Evolutionary conservation across 2,113 vertebrate genomes (phyloP).

Genomic region (Pelvicachromis taeniatus): DNA sequence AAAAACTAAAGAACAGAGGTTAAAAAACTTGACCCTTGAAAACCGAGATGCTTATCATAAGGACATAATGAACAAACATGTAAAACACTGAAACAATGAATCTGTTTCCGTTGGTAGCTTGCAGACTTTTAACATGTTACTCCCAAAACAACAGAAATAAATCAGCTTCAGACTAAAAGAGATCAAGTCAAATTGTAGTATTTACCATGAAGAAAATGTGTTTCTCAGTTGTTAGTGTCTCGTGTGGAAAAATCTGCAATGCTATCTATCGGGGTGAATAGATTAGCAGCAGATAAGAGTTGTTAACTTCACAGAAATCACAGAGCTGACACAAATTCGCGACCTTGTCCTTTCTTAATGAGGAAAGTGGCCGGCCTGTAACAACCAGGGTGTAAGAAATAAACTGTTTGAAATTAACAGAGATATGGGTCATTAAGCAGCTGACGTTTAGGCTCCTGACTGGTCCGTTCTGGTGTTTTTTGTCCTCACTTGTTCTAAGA

Average conservation of each 20-base stretch:
- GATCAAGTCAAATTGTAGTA: not conserved
- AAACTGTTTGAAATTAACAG: slow-evolving; percentile 45
- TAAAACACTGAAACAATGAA: not conserved
- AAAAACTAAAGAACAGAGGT: not conserved
- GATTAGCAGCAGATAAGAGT: not conserved
- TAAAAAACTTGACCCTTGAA: slow-evolving; percentile 11
- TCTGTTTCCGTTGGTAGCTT: not conserved
- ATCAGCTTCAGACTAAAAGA: not conserved
- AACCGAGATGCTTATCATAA: slow-evolving; percentile 32
- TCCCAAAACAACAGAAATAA: slow-evolving; percentile 2
- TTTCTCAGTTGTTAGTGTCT: slow-evolving; percentile 3
- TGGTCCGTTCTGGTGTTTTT: not conserved
- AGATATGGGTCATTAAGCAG: slow-evolving; percentile 39
- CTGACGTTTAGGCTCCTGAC: not conserved
- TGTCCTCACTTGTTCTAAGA: not conserved
- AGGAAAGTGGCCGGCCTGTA: not conserved
- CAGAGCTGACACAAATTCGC: slow-evolving; percentile 12
- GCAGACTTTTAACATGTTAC: not conserved
- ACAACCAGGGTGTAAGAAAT: slow-evolving; percentile 16
- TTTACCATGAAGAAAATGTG: not conserved
- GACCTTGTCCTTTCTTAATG: slow-evolving; percentile 1
- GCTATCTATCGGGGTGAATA: not conserved
- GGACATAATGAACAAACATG: not conserved
- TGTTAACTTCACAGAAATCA: slow-evolving; percentile 13
- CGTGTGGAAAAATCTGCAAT: slow-evolving; percentile 13